Evolutionary conservation across 2,113 vertebrate species (phyloP).

Genomic region (Indicator indicator): DNA sequence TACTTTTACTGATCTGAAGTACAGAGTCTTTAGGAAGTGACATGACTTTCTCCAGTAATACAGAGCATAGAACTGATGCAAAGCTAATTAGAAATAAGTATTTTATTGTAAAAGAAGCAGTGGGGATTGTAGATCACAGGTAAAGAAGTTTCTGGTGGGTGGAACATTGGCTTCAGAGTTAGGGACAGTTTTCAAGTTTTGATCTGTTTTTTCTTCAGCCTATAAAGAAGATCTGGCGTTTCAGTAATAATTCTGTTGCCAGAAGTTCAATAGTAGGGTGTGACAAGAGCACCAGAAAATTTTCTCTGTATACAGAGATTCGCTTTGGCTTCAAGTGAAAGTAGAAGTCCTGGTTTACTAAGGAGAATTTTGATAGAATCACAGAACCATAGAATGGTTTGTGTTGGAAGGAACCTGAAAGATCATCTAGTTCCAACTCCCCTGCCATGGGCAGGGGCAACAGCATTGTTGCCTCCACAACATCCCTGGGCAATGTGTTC

Average conservation of each 20-base stretch:
- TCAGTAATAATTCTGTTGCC: background rate
- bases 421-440: no score
- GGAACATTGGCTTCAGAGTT: background rate
- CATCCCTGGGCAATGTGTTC: no score
- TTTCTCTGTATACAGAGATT: background rate
- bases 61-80: background rate
- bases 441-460: no score
- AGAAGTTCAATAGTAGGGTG: background rate
- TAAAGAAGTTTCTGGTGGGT: background rate
- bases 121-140: background rate
- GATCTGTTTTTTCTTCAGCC: background rate
- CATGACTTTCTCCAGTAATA: background rate
- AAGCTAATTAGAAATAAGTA: background rate
- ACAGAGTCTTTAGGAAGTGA: background rate
- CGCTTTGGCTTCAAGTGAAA: background rate
- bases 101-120: background rate
- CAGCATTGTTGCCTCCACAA: no score
- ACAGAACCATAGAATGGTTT: no score
- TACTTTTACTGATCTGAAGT: background rate
- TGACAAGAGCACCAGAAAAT: background rate
- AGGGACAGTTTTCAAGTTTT: background rate
- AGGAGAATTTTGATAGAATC: background rate
- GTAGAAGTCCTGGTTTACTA: background rate
- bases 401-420: no score
- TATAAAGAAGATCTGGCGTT: background rate